Evolutionary conservation across 2,113 vertebrate species (phyloP), one percentile per base, ranked within the genome.

Genomic region (Zootoca vivipara): DNA sequence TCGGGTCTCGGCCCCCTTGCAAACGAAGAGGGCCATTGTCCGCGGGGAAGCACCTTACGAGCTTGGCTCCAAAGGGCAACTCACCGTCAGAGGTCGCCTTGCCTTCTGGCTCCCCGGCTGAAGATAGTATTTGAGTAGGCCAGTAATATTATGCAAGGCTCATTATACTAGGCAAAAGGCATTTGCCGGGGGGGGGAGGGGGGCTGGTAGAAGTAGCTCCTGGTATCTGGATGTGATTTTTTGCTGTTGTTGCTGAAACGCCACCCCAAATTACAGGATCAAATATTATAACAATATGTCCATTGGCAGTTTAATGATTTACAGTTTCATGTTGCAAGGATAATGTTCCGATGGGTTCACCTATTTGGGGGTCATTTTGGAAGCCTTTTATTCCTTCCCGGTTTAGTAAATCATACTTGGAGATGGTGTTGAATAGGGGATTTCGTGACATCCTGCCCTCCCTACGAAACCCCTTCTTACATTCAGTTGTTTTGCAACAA

Each of bases 301-400:
- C 1, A 92, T 90, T 97, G 97, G 97, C 97, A 97, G 96, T 96
- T 97, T 97, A 97, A 97, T 96, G 96, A 96, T 97, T 78, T 96
- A 95, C 96, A 94, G 95, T 96, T 94, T 96, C 88, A 84, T 94
- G 93, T 96, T 96, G 95, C 95, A 93, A 95, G 89, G 95, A 92
- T 95, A 96, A 96, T 90, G 93, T 93, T 96, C 96, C 93, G 92
- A 95, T 91, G 94, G 94, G 96, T 92, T 96, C 95, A 94, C 95
- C 96, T 96, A 91, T 94, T 96, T 86, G 56, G 86, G 81, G 90
- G 91, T 94, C 82, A 93, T 95, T 96, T 96, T 95, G 94, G 96
- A 96, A 95, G 72, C 92, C 88, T 94, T 93, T 93, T 93, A 62
- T 62, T 30, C 9, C 52, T 3, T 30, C 4, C 70, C 30, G 40